These are phyloP conservation scores for Dryocosmus kuriphilus DNA, from an alignment of 2,888 invertebrate species.

Conservation along the genomic window DNA sequence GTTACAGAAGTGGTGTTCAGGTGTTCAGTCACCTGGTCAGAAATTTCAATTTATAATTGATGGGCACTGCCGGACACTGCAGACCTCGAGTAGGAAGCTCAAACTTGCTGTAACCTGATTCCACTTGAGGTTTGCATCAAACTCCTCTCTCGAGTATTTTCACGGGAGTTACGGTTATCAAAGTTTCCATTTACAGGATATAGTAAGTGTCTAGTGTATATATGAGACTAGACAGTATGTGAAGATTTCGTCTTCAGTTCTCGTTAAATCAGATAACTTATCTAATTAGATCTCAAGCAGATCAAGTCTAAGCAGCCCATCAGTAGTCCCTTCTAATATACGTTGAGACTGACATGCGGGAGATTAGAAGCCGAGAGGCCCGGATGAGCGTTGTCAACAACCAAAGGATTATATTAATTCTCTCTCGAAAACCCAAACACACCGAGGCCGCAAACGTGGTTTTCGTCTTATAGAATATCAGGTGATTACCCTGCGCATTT, in stretches of 20 bases:
- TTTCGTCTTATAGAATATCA: conserved; percentile 43
- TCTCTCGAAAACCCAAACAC: background rate
- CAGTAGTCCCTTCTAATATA: background rate
- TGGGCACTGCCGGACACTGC: background rate
- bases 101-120: background rate
- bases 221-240: too few species aligned
- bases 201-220: background rate
- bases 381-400: conserved; percentile 50
- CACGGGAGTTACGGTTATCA: too few species aligned
- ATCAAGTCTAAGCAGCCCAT: conserved; percentile 21
- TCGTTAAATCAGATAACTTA: conserved; percentile 54
- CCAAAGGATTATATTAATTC: conserved; percentile 59
- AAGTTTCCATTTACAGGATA: too few species aligned
- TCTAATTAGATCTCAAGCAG: conserved; percentile 56
- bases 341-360: conserved; percentile 25
- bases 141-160: background rate
- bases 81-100: background rate
- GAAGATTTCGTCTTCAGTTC: background rate
- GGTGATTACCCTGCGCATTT: conserved; percentile 57
- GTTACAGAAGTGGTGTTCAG: background rate
- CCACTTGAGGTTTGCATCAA: conserved; percentile 1
- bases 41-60: conserved; percentile 25
- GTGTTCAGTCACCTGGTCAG: background rate
- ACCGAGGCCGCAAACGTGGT: conserved; percentile 27
- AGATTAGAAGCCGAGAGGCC: conserved; percentile 42